These are phyloP conservation scores for Halocaridina rubra DNA, from an alignment of 2,888 invertebrate genomes.

Conservation along the genomic window DNA sequence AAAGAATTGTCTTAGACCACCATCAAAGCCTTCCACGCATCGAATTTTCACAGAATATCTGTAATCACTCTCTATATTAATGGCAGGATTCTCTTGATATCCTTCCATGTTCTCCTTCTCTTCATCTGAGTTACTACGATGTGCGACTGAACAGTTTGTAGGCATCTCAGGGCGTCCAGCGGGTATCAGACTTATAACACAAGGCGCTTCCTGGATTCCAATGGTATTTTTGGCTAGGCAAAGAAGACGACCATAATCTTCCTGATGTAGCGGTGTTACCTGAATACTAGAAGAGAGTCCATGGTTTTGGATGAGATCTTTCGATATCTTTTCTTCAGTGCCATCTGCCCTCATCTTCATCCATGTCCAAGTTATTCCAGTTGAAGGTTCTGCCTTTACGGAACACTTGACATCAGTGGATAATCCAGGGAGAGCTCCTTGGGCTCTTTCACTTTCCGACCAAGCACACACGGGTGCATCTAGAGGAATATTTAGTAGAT, in stretches of 20 bases:
- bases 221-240: constrained; percentile 32
- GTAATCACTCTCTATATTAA: no score
- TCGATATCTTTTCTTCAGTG: constrained; percentile 25
- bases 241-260: constrained; percentile 43
- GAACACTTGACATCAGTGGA: constrained; percentile 25
- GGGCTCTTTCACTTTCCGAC: constrained; percentile 13
- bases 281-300: constrained; percentile 41
- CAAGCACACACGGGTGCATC: constrained; percentile 41
- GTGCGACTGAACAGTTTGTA: constrained; percentile 43
- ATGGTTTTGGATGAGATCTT: constrained; percentile 10
- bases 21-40: neutral
- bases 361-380: constrained; percentile 27
- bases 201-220: constrained; percentile 29
- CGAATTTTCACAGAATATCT: no score
- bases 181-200: constrained; percentile 41
- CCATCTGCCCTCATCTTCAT: constrained; percentile 34
- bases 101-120: no score
- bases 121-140: no score
- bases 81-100: no score
- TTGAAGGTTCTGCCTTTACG: constrained; percentile 40
- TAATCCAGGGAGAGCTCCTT: constrained; percentile 35
- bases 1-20: neutral
- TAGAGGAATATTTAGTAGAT: neutral
- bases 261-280: constrained; percentile 25
- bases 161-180: constrained; percentile 43